Base-by-base conservation (phyloP, 1,140 invertebrate genomes). In the Notospermus geniculatus region DNA sequence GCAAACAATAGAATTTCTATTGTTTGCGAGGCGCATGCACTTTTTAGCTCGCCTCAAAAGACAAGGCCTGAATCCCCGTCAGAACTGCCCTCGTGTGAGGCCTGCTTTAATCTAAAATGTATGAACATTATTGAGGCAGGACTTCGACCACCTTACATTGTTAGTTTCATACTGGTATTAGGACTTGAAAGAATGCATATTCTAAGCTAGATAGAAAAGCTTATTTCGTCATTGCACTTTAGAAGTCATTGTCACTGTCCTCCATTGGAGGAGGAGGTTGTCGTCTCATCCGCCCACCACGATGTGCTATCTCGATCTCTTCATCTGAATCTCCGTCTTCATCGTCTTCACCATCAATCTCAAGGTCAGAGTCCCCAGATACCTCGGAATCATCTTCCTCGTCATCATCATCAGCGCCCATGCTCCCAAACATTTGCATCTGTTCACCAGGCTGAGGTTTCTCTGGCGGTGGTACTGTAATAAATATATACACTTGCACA, bases 241-340 rank as follows among this genome's bases (percentile, higher is more conserved):
- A 78, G 39, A 78, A 78, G 59, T 76, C 76, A 68, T 74, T 72
- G 55, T 74, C 72, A 66, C 73, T 77, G 54, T 77, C 75, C 53
- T 73, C 68, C n/a, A 68, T 62, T 43, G 30, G 63, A 17, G 23
- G 27, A 1, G 52, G 30, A 60, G 27, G 54, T n/a, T 27, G 23
- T 23, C 27, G 23, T 25, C 22, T 54, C 15, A 23, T 60, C 41
- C 23, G 19, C 9, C 25, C 15, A n/a, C 46, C 46, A 55, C 41
- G 25, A n/a, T 28, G 13, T 23, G 19, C 23, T 4, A 15, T 28
- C 46, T 17, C 61, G 17, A 64, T 66, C 53, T 71, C 59, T 43
- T 64, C 64, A 29, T 63, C 59, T 54, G 57, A 60, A 54, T 71
- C 70, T 22, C 66, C 68, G 29, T 66, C 63, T 41, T 70, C 67